Evolutionary conservation across 2,888 invertebrate genomes (phyloP).

Genomic region (Eurytoma californica): DNA sequence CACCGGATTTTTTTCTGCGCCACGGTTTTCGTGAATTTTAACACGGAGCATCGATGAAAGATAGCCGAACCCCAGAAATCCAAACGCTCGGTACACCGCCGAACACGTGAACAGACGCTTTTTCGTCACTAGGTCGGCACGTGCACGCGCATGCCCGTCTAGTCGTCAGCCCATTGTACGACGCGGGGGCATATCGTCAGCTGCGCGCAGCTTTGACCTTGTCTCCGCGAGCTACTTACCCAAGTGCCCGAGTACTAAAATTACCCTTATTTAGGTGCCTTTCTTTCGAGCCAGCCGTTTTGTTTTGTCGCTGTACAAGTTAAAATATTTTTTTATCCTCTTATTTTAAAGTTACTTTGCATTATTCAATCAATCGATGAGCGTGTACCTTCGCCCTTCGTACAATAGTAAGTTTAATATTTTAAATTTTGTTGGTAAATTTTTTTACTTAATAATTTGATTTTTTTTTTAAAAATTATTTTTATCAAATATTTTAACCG

Average conservation of each 20-base stretch:
- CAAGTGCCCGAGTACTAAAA: constrained; percentile 23
- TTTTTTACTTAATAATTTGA: too few species aligned
- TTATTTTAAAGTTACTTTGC: too few species aligned
- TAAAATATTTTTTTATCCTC: background rate
- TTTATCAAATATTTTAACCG: too few species aligned
- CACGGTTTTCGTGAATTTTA: too few species aligned
- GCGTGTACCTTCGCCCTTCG: too few species aligned
- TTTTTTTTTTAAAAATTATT: too few species aligned
- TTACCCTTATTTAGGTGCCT: constrained; percentile 27
- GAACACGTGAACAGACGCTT: constrained; percentile 41
- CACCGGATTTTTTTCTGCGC: too few species aligned
- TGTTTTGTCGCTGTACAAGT: background rate
- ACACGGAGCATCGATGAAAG: too few species aligned
- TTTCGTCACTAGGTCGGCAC: constrained; percentile 44
- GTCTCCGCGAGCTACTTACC: background rate
- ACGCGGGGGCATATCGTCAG: background rate
- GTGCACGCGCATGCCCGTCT: constrained; percentile 51
- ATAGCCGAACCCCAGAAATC: background rate
- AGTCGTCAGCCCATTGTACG: background rate
- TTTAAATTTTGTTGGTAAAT: background rate
- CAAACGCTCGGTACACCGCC: background rate
- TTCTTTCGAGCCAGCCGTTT: background rate
- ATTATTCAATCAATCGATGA: too few species aligned
- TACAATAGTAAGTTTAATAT: background rate
- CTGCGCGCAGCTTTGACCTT: constrained; percentile 25